Evolutionary conservation across 2,888 invertebrate genomes (phyloP), one percentile per base, ranked within the genome.

Genomic region (Rhingia campestris): DNA sequence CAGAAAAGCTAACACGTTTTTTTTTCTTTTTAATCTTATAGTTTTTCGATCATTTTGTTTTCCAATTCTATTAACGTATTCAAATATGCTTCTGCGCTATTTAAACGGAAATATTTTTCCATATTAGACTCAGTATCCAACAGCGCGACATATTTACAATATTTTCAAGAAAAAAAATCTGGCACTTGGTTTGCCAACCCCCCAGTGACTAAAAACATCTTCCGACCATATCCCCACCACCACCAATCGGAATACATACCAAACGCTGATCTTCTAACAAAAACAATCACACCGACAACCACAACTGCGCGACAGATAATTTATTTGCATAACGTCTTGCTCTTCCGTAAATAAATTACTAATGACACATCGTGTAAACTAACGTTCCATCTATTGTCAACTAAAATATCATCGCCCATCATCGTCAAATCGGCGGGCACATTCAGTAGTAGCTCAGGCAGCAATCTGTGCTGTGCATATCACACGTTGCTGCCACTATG

Each of bases 361-460:
- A 74, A 76, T 81, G 81, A 81, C 81, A 81, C 76, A 76, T 81
- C 76, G 66, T 81, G 81, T 81, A 76, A 81, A 81, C 81, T 67
- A 81, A 76, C 76, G 66, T 81, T 81, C 72, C 59, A 72, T 76
- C 81, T 61, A 81, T 76, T 81, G 81, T 81, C 81, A 81, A 76
- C 70, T 72, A 61, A 72, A 81, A 81, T 72, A 81, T 81, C 81
- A 76, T 66, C 76, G 54, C 66, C 70, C 76, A 76, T 72, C 76
- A 72, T 32, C 63, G 35, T 33, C 39, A 63, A 22, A 66, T 66
- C 70, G 30, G 37, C 32, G 43, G 45, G 58, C 47, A 64, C 63
- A 49, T 45, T 30, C 12, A n/a, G 47, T 49, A 56, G 39, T 30
- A 45, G 37, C 33, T 51, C 22, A 22, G 22, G 3, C 22, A 7